Evolutionary conservation across 2,888 invertebrate genomes (phyloP).

Genomic region (Chaetoderma sp.): DNA sequence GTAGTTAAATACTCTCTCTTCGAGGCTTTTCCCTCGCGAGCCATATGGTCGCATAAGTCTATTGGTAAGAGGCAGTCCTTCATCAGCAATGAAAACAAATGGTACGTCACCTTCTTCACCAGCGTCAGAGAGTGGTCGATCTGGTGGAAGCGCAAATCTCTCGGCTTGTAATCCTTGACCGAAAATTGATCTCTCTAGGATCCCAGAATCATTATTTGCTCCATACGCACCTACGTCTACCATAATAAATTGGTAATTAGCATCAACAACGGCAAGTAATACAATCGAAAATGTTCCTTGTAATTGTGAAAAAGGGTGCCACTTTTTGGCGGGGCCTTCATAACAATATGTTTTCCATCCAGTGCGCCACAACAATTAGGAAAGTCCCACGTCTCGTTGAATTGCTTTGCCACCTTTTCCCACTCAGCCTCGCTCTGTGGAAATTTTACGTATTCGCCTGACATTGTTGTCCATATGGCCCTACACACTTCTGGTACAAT

Average conservation of each 20-base stretch:
- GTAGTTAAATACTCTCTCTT: neutral
- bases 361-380: no score
- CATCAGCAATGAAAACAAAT: neutral
- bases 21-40: neutral
- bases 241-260: neutral
- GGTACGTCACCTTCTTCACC: neutral
- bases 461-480: no score
- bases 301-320: neutral
- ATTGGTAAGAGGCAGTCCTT: neutral
- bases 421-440: no score
- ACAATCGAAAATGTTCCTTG: neutral
- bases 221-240: constrained; percentile 1
- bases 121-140: neutral
- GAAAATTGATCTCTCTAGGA: neutral
- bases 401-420: neutral
- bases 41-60: neutral
- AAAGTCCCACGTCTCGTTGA: no score
- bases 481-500: no score
- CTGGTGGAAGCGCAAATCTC: neutral
- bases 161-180: neutral
- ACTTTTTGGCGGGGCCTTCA: neutral
- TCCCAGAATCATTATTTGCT: neutral
- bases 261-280: neutral
- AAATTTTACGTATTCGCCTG: no score
- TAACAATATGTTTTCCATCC: no score